Evolutionary conservation across 1,140 invertebrate species (phyloP).

Genomic region (Choristoneura fumiferana): DNA sequence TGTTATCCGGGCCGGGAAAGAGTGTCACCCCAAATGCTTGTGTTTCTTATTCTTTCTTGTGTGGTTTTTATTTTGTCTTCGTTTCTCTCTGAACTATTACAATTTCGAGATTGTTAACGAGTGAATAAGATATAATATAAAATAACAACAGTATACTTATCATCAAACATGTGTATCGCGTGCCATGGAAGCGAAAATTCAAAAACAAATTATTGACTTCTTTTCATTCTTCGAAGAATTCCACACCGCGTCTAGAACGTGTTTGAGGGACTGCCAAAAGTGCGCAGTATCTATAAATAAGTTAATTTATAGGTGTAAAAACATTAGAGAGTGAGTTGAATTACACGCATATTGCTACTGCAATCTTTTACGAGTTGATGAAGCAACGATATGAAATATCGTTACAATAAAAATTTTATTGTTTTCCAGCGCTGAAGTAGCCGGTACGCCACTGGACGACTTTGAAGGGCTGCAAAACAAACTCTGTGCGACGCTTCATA

Average conservation of each 20-base stretch:
- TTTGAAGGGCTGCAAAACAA: constrained; percentile 53
- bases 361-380: neutral
- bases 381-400: neutral
- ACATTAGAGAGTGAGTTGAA: constrained; percentile 64
- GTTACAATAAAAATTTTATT: no score
- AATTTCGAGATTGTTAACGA: no score
- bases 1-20: no score
- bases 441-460: constrained; percentile 55
- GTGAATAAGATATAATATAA: no score
- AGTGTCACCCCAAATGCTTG: no score
- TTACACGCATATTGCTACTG: neutral
- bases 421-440: constrained; percentile 52
- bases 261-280: constrained; percentile 73
- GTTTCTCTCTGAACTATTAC: no score
- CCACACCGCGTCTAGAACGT: constrained; percentile 56
- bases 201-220: constrained; percentile 70
- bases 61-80: no score
- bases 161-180: neutral
- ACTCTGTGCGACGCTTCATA: constrained; percentile 50
- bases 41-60: no score
- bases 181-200: constrained; percentile 69
- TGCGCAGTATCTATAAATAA: constrained; percentile 71
- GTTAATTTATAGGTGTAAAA: constrained; percentile 60
- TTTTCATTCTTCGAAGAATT: constrained; percentile 71
- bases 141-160: neutral